These are phyloP conservation scores for Girardinus metallicus DNA, from an alignment of 2,797 vertebrate genomes.

Conservation along the genomic window DNA sequence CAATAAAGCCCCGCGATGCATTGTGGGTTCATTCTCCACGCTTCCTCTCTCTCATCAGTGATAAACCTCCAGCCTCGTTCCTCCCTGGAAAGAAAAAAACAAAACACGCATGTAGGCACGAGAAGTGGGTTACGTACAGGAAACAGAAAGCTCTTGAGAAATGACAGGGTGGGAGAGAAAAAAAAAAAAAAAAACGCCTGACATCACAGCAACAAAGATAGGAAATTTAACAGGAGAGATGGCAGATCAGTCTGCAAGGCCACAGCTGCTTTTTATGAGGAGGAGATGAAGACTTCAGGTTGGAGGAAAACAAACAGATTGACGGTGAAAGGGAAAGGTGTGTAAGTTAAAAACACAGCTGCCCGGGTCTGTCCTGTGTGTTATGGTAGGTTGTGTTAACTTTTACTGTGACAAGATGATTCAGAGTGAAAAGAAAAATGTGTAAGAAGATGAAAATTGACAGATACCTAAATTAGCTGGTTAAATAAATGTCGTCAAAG, in stretches of 20 bases:
- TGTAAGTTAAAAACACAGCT: background rate
- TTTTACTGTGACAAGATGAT: background rate
- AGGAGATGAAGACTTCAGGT: conserved; percentile 21
- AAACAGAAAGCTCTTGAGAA: conserved; percentile 48
- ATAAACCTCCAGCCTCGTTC: conserved; percentile 42
- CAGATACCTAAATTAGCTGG: background rate
- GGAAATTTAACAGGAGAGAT: conserved; percentile 37
- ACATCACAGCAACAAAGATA: conserved; percentile 18
- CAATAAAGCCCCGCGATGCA: conserved; percentile 34
- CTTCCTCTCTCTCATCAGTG: conserved; percentile 57
- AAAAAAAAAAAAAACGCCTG: conserved; percentile 18
- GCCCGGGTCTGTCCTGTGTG: background rate
- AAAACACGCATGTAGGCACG: conserved; percentile 29
- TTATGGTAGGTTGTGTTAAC: background rate
- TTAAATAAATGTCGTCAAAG: background rate
- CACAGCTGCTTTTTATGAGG: conserved; percentile 55
- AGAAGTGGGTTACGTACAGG: conserved; percentile 65
- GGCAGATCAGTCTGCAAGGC: conserved; percentile 42
- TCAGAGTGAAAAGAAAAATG: background rate
- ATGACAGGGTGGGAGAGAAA: conserved; percentile 39
- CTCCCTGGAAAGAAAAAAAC: conserved; percentile 15
- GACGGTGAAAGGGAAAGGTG: conserved; percentile 16
- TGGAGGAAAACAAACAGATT: conserved; percentile 22
- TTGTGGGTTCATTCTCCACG: conserved; percentile 44
- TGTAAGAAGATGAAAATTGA: background rate